These are phyloP conservation scores for Laupala kohalensis DNA, from an alignment of 1,140 invertebrate genomes.

Conservation along the genomic window DNA sequence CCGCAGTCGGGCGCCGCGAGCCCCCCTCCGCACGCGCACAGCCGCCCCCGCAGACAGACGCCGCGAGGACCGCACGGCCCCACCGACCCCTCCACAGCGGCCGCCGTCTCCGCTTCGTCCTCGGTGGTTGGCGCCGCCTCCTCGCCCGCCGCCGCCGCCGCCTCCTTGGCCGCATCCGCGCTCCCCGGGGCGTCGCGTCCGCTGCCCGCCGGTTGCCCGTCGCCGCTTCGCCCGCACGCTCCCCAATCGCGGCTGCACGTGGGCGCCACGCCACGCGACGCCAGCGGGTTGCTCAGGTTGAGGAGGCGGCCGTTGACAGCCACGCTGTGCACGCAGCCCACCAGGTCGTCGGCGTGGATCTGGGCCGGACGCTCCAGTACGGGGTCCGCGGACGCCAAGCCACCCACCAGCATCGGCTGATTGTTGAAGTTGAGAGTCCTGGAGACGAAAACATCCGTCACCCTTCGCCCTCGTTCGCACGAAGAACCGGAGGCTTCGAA, in stretches of 20 bases:
- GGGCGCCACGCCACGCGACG: slow-evolving; percentile 52
- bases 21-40: no score
- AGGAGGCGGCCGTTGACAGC: slow-evolving; percentile 69
- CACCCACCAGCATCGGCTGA: slow-evolving; percentile 72
- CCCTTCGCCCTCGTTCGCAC: no score
- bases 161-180: background rate
- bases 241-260: slow-evolving; percentile 52
- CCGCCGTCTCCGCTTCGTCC: background rate
- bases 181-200: slow-evolving; percentile 25
- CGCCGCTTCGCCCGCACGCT: no score
- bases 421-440: slow-evolving; percentile 88
- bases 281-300: slow-evolving; percentile 62
- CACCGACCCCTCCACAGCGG: no score
- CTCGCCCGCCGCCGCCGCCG: slow-evolving; percentile 4
- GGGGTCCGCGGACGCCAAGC: slow-evolving; percentile 66
- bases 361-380: slow-evolving; percentile 75
- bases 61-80: slow-evolving; percentile 48
- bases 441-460: no score
- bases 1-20: slow-evolving; percentile 66
- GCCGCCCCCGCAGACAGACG: slow-evolving; percentile 65
- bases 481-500: no score
- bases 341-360: slow-evolving; percentile 79
- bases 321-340: slow-evolving; percentile 84
- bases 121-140: slow-evolving; percentile 9
- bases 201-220: slow-evolving; percentile 35